Evolutionary conservation across 2,888 invertebrate genomes (phyloP).

Genomic region (Pilophorus perplexus): DNA sequence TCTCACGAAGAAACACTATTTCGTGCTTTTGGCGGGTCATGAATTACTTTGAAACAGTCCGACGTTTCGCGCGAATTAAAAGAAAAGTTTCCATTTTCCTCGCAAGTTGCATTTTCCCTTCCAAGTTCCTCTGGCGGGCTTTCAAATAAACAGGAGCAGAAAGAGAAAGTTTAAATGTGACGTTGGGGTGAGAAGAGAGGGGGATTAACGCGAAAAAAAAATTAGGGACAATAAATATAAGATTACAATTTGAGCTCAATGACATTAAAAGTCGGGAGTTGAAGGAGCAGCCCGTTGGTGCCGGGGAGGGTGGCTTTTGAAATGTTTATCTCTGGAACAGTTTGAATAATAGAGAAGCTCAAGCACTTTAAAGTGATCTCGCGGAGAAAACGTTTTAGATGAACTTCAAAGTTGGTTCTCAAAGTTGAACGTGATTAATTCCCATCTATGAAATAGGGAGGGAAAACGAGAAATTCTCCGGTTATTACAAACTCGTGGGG

Average conservation of each 20-base stretch:
- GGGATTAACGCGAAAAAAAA: conserved; percentile 1
- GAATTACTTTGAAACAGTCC: no score
- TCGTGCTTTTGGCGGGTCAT: no score
- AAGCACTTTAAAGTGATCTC: conserved; percentile 11
- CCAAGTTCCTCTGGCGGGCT: conserved; percentile 1
- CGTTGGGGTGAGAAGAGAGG: background rate
- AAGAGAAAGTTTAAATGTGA: no score
- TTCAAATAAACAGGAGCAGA: conserved; percentile 10
- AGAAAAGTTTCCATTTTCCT: conserved; percentile 14
- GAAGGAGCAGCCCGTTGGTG: conserved; percentile 3
- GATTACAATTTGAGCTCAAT: conserved; percentile 16
- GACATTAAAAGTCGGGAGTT: conserved; percentile 3
- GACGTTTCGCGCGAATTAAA: conserved; percentile 9
- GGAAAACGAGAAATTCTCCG: no score
- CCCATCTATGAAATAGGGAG: no score
- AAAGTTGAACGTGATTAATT: no score
- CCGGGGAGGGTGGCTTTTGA: conserved; percentile 14
- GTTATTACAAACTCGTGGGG: no score
- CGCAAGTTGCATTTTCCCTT: background rate
- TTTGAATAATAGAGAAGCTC: conserved; percentile 19
- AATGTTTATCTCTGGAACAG: conserved; percentile 16
- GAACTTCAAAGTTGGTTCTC: no score
- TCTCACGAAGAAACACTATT: no score
- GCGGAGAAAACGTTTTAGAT: conserved; percentile 21
- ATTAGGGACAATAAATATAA: conserved; percentile 7